phyloP scores from a whole-genome alignment of 1,140 invertebrate species.

The Anastrepha ludens region DNA sequence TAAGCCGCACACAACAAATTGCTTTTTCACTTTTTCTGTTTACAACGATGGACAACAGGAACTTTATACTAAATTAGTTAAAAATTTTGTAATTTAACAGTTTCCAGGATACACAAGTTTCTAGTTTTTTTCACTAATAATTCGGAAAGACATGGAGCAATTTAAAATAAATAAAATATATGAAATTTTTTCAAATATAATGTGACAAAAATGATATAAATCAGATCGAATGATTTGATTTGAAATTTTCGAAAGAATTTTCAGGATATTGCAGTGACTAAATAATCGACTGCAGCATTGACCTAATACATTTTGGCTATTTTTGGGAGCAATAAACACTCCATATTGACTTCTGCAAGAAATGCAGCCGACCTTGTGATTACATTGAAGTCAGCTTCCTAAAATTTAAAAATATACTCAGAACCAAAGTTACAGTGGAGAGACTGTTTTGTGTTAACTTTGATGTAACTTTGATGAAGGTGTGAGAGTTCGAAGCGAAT shows the following conservation, averaged over 20 bases:
- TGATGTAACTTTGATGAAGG: too few relatives aligned
- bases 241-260: neutral
- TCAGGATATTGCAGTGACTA: neutral
- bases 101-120: conserved; percentile 53
- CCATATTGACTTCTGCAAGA: too few relatives aligned
- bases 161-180: conserved; percentile 53
- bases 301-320: too few relatives aligned
- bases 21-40: conserved; percentile 22
- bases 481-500: too few relatives aligned
- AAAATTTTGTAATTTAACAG: conserved; percentile 50
- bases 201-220: conserved; percentile 42
- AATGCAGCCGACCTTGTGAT: too few relatives aligned
- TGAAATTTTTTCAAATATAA: conserved; percentile 41
- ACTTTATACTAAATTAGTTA: conserved; percentile 30
- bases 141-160: conserved; percentile 54
- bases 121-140: conserved; percentile 53
- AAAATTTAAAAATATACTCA: too few relatives aligned
- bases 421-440: too few relatives aligned
- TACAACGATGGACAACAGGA: conserved; percentile 28
- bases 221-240: conserved; percentile 8
- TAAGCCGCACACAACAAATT: conserved; percentile 27
- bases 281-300: neutral
- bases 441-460: too few relatives aligned
- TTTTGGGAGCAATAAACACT: too few relatives aligned
- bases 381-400: too few relatives aligned